Base-by-base conservation (phyloP, 2,888 invertebrate species). In the Melanargia galathea region DNA sequence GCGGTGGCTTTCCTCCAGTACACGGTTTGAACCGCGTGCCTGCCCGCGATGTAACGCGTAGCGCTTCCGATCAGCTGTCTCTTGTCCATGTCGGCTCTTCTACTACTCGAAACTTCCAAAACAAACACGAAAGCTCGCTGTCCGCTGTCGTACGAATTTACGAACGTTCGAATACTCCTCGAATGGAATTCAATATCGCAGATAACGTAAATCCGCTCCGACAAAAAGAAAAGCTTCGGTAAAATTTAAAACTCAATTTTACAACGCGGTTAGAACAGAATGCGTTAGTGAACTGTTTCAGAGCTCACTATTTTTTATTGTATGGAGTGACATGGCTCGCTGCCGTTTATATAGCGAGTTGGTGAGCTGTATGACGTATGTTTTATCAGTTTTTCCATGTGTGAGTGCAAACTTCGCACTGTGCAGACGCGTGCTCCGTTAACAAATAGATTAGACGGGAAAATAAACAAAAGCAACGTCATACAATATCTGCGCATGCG, bases 21-120 rank as follows among this genome's bases (percentile, higher is more conserved):
- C 0, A 95, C 94, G 0, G 95, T 95, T 77, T 96, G 95, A 22
- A 95, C 93, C 1, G 95, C 95, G 75, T 95, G 94, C 66, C 95
- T 93, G 55, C 95, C 95, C 55, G 94, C 94, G 70, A 95, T 94
- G 80, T 94, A 95, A 63, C 95, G 93, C 20, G 95, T 94, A 45
- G 95, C 93, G 70, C 94, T 93, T 72, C 95, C 94, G 67, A 95
- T 93, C 79, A 95, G 81, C 58, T 85, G 83, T 73, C 89, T 86
- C 73, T 92, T 93, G 68, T 89, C 87, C 90, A 90, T 91, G 69
- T 73, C 66, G 11, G 16, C 20, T 38, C 38, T 13, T 48, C 33
- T 20, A 20, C 3, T 30, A n/a, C 26, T 33, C 13, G 6, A 46
- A 57, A 18, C 45, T 46, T 30, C 45, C 10, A 55, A 6, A 1